Conservation (phyloP, 2,113 vertebrate genomes). For the Genyomyrus donnyi region DNA sequence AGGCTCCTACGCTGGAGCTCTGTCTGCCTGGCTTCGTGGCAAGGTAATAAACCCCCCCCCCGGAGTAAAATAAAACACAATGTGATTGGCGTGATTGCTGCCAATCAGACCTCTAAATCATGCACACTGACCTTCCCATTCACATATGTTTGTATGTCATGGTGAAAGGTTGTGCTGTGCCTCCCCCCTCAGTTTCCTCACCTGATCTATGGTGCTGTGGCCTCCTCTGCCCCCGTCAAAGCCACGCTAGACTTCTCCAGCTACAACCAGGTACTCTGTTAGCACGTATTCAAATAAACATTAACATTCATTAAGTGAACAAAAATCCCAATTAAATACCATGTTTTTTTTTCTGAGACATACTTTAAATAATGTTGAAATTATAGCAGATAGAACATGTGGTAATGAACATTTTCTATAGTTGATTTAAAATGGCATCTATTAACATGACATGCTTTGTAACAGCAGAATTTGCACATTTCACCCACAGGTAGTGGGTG, state of each 20-base stretch:
- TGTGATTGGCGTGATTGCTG: background rate
- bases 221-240: conserved; percentile 74
- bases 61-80: background rate
- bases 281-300: background rate
- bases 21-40: conserved; percentile 74
- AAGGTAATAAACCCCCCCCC: conserved; percentile 52
- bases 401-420: background rate
- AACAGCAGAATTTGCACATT: conserved; percentile 16
- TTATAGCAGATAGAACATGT: background rate
- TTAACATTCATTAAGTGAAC: background rate
- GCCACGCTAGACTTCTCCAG: conserved; percentile 70
- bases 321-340: background rate
- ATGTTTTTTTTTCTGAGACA: background rate
- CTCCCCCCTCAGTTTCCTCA: conserved; percentile 66
- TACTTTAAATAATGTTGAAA: background rate
- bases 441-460: background rate
- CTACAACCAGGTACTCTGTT: conserved; percentile 61
- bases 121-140: background rate
- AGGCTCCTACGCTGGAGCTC: conserved; percentile 73
- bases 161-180: background rate
- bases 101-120: background rate
- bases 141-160: background rate
- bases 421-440: background rate
- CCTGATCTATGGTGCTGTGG: conserved; percentile 69
- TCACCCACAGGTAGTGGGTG: conserved; percentile 60